phyloP scores from a whole-genome alignment of 2,797 vertebrate species.

The Artibeus jamaicensis region DNA sequence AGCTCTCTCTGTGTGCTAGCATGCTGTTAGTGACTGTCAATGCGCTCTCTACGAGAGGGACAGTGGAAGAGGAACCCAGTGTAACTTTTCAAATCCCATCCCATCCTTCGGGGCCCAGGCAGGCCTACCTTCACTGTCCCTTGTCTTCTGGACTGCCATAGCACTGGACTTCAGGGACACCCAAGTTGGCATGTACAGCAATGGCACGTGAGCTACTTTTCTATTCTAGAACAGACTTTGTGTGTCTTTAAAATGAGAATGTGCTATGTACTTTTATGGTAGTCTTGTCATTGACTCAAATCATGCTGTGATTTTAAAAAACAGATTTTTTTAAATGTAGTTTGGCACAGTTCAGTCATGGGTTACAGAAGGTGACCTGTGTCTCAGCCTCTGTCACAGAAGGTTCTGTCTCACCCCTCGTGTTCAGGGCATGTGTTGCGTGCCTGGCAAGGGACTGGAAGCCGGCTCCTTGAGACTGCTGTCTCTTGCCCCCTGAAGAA shows the following conservation, averaged over 20 bases:
- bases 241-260: neutral
- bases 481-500: neutral
- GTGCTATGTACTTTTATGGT: neutral
- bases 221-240: neutral
- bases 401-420: neutral
- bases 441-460: neutral
- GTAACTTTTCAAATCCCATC: neutral
- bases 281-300: neutral
- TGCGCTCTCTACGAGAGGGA: neutral
- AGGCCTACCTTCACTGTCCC: neutral
- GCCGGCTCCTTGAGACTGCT: neutral
- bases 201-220: neutral
- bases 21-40: neutral
- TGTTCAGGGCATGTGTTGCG: neutral
- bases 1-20: neutral
- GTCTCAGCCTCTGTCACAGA: neutral
- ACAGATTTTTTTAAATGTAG: neutral
- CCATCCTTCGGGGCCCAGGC: neutral
- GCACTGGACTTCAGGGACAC: neutral
- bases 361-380: too few species aligned
- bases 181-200: neutral
- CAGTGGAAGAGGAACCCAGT: neutral
- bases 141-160: neutral
- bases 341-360: neutral
- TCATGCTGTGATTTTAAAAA: neutral